Percentiles rank a stretch among this genome's conserved stretches.
Evolutionary conservation across 1,140 invertebrate genomes (phyloP).

Genomic region (Drosophila sturtevanti): DNA sequence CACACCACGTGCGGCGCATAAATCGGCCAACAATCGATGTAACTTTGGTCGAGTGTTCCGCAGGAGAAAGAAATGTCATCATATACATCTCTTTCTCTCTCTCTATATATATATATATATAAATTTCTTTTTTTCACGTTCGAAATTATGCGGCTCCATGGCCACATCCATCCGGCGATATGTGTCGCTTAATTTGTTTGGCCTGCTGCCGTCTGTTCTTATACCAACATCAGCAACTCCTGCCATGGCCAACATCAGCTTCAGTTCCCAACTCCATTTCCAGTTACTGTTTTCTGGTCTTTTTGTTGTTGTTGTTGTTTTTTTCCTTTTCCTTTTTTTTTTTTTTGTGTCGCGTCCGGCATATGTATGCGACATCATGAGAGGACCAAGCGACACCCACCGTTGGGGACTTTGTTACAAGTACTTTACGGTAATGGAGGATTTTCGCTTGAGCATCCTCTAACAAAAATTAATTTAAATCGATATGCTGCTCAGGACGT

Average conservation of each 20-base stretch:
- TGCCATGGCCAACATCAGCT: neutral
- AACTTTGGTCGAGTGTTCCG: constrained; percentile 59
- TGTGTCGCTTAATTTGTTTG: constrained; percentile 75
- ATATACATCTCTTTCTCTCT: constrained; percentile 55
- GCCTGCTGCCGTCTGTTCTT: constrained; percentile 14
- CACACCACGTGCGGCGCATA: constrained; percentile 73
- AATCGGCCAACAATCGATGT: constrained; percentile 77
- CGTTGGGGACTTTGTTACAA: constrained; percentile 77
- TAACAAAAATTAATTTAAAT: constrained; percentile 83
- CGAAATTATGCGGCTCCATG: constrained; percentile 50
- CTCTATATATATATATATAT: constrained; percentile 4
- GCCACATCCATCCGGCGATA: constrained; percentile 34
- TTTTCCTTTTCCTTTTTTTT: constrained; percentile 33
- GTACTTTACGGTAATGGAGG: constrained; percentile 83
- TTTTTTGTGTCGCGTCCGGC: constrained; percentile 46
- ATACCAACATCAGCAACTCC: constrained; percentile 1
- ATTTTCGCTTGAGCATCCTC: constrained; percentile 83
- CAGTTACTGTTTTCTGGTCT: constrained; percentile 20
- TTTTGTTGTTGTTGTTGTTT: neutral
- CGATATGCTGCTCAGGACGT: constrained; percentile 70
- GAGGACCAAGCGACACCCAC: constrained; percentile 43
- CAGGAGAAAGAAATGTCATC: constrained; percentile 52
- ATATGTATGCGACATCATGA: constrained; percentile 69
- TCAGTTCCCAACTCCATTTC: neutral
- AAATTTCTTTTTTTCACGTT: constrained; percentile 34